A percentile compares a stretch with the other conserved stretches of the same genome.
phyloP scores from a whole-genome alignment of 37 sponge, comb jelly and placozoan species.

The Bolinopsis microptera region DNA sequence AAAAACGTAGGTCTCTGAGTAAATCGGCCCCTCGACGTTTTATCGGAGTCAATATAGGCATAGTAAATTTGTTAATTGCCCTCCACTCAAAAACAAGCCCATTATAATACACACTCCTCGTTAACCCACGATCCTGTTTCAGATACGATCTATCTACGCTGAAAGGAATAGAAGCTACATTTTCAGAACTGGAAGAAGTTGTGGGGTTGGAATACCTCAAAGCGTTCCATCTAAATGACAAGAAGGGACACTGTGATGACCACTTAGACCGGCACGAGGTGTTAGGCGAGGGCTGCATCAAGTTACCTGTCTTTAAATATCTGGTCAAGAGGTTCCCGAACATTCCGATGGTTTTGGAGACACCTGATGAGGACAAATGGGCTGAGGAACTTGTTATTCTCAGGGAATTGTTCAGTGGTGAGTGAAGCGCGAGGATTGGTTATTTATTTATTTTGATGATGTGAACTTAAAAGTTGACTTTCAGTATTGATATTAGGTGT shows the following conservation, averaged over 20 bases:
- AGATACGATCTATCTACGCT: not conserved
- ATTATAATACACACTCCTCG: not conserved
- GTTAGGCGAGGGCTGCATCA: not conserved
- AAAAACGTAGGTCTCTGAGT: no score
- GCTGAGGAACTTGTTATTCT: not conserved
- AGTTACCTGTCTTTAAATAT: not conserved
- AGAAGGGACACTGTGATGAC: not conserved
- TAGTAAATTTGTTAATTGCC: no score
- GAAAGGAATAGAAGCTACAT: not conserved
- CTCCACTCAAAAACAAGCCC: no score
- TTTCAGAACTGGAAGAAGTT: not conserved
- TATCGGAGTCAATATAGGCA: no score
- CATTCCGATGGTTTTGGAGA: not conserved
- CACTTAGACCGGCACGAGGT: not conserved
- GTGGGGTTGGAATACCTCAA: not conserved
- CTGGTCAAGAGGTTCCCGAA: not conserved
- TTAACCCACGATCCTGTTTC: not conserved
- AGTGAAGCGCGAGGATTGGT: no score
- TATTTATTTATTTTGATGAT: no score
- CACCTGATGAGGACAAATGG: not conserved
- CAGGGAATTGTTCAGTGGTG: no score
- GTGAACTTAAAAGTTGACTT: no score
- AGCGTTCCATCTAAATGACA: not conserved
- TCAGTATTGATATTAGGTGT: no score
- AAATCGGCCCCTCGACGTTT: no score